These are phyloP conservation scores for Cydia amplana DNA, from an alignment of 1,140 invertebrate species.

Conservation along the genomic window DNA sequence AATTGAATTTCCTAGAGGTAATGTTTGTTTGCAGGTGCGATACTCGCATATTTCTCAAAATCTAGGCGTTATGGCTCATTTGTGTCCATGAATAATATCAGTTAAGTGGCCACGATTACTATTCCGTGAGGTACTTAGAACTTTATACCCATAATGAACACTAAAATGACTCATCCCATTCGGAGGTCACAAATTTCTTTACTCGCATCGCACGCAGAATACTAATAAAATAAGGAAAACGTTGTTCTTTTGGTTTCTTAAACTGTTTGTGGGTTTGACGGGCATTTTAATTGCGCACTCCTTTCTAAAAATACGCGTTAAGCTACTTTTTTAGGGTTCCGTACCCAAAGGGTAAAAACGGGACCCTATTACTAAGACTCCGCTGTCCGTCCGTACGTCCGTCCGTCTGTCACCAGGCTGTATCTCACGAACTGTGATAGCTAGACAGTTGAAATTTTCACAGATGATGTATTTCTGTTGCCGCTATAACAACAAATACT, in stretches of 20 bases:
- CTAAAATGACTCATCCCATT: slow-evolving; percentile 65
- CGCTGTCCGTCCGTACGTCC: too few relatives aligned
- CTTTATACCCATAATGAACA: slow-evolving; percentile 58
- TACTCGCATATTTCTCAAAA: too few relatives aligned
- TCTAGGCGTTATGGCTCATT: background rate
- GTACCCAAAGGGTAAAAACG: too few relatives aligned
- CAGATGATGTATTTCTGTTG: too few relatives aligned
- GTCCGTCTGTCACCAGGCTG: too few relatives aligned
- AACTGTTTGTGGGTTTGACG: slow-evolving; percentile 44
- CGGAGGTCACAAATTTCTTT: slow-evolving; percentile 62
- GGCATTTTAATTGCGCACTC: slow-evolving; percentile 62
- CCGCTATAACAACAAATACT: too few relatives aligned
- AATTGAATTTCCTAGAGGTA: too few relatives aligned
- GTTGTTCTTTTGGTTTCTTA: slow-evolving; percentile 43
- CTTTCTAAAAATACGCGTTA: slow-evolving; percentile 48
- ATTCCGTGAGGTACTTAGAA: slow-evolving; percentile 13
- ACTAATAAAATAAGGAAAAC: slow-evolving; percentile 60
- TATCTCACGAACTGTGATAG: too few relatives aligned
- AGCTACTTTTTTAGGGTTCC: slow-evolving; percentile 17
- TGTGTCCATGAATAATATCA: background rate
- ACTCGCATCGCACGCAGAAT: slow-evolving; percentile 48
- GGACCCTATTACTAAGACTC: too few relatives aligned
- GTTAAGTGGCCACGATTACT: background rate
- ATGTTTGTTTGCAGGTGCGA: too few relatives aligned
- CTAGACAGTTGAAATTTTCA: too few relatives aligned